Evolutionary conservation across 2,113 vertebrate genomes (phyloP), one percentile per base, ranked within the genome.

Genomic region (Zosterops pallidus): DNA sequence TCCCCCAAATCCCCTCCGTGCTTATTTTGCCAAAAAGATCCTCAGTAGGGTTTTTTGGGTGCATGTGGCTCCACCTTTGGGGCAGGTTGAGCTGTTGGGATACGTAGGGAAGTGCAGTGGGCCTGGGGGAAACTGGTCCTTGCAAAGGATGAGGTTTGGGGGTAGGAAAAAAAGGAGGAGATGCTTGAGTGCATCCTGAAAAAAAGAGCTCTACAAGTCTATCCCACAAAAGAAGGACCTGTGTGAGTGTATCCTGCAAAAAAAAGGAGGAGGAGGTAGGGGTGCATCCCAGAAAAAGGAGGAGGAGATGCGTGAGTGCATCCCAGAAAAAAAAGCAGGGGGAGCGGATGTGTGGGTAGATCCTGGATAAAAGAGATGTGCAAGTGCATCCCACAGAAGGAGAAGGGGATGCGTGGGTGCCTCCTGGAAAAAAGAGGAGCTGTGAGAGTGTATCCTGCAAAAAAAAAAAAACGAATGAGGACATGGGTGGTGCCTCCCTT

Each of bases 31-130:
- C 20, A 18, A 20, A 26, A 2, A 1, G 12, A 18, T 33, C 12
- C 3, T 21, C 26, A 3, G 15, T 2, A 6, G 31, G 12, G 6
- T 4, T 56, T 83, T 79, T 42, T 7, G 5, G 19, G 20, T 5
- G 29, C 0, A 0, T 33, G 7, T 31, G 55, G 37, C 31, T 47
- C 14, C 0, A 0, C 5, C 17, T 75, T 25, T 28, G 64, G 39
- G 82, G 39, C 28, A 11, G 22, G 7, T 18, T 5, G 35, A 64
- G 52, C 65, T 82, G 11, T n/a, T 71, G 11, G 50, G 60, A 28
- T 33, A 18, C 0, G 0, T 44, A 21, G 41, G 70, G 69, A 89
- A 28, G 49, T 0, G 0, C 19, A 12, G 1, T 14, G 35, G 33
- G 25, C 19, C 31, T 76, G 63, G 55, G 50, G 88, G 47, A 39